Evolutionary conservation across 2,888 invertebrate species (phyloP).

Genomic region (Tetheella fluctuosa): DNA sequence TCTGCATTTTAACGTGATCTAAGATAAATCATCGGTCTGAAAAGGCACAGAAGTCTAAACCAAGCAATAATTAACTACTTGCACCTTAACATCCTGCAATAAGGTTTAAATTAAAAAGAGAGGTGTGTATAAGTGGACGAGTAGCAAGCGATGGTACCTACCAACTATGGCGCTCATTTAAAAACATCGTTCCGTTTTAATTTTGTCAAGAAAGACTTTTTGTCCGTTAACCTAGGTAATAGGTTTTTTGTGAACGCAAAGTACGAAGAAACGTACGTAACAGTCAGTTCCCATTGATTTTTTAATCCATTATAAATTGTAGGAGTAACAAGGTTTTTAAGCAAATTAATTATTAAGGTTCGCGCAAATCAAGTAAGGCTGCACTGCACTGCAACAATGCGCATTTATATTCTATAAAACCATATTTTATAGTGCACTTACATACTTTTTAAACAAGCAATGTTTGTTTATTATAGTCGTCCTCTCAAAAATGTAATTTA

Average conservation of each 20-base stretch:
- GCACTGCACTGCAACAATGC: background rate
- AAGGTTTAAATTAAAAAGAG: constrained; percentile 1
- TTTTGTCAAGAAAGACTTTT: constrained; percentile 29
- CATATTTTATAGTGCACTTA: no score
- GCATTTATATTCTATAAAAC: no score
- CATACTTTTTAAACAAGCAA: no score
- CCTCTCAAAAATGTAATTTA: no score
- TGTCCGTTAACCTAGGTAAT: constrained; percentile 32
- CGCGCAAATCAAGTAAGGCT: background rate
- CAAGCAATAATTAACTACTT: background rate
- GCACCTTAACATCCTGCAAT: background rate
- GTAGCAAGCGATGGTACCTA: constrained; percentile 4
- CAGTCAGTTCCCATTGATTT: constrained; percentile 27
- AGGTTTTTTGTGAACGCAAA: constrained; percentile 38
- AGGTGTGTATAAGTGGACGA: background rate
- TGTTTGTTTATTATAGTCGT: no score
- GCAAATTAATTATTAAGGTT: constrained; percentile 12
- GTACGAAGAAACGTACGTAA: constrained; percentile 31
- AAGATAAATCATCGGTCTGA: background rate
- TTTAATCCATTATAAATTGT: constrained; percentile 31
- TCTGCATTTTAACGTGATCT: background rate
- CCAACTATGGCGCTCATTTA: constrained; percentile 13
- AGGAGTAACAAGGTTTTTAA: constrained; percentile 20
- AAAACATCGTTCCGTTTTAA: constrained; percentile 25
- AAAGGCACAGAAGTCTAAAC: background rate